Conservation (phyloP, 2,888 invertebrate species). For the Phaedon cochleariae region DNA sequence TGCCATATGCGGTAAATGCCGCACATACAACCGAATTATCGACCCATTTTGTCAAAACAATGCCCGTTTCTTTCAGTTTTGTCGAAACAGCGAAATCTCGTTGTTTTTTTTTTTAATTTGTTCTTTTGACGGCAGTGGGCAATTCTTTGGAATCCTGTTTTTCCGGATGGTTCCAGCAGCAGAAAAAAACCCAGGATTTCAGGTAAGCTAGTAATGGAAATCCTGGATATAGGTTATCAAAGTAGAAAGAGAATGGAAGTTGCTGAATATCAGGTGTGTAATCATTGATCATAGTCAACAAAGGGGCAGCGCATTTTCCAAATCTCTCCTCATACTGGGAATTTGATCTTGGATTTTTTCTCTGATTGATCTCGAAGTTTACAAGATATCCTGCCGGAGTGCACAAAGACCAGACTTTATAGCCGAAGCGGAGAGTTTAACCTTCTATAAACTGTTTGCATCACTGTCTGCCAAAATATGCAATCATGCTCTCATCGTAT, state of each 20-base stretch:
- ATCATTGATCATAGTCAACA: constrained; percentile 12
- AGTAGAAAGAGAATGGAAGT: constrained; percentile 16
- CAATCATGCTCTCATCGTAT: too few species aligned
- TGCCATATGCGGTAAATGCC: constrained; percentile 37
- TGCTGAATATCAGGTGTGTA: background rate
- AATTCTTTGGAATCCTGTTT: constrained; percentile 18
- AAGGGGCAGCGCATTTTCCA: constrained; percentile 23
- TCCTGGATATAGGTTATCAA: too few species aligned
- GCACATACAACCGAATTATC: constrained; percentile 49
- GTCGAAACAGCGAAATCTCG: too few species aligned
- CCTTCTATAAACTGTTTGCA: constrained; percentile 33
- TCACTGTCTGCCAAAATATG: constrained; percentile 11
- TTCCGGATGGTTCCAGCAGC: constrained; percentile 15
- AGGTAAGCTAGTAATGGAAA: too few species aligned
- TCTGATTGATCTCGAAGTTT: constrained; percentile 34
- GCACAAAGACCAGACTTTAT: too few species aligned
- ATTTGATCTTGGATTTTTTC: constrained; percentile 8
- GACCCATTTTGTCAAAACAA: constrained; percentile 43
- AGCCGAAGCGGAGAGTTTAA: constrained; percentile 27
- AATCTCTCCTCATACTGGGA: constrained; percentile 11
- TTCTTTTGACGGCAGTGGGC: too few species aligned
- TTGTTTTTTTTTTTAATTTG: too few species aligned
- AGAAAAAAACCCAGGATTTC: too few species aligned
- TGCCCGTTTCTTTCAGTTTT: constrained; percentile 41
- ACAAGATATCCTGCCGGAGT: too few species aligned